Conservation (phyloP, 2,888 invertebrate genomes). For the Tubulanus polymorphus region DNA sequence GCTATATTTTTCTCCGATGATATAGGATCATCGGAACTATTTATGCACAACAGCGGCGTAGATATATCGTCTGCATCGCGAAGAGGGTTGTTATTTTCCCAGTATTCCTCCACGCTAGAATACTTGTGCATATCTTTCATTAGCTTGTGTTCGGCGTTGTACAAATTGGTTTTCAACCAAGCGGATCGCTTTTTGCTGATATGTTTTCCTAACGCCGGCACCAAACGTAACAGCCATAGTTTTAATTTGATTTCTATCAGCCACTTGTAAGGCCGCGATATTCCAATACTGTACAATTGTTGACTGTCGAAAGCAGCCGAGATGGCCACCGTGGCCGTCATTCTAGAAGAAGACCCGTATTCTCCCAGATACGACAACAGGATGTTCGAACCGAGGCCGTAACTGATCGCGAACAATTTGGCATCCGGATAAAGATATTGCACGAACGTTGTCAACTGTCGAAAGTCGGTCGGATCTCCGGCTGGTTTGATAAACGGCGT, state of each 20-base stretch:
- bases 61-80: slow-evolving; percentile 46
- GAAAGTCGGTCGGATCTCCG: slow-evolving; percentile 40
- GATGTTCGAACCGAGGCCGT: slow-evolving; percentile 35
- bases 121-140: not conserved
- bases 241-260: slow-evolving; percentile 28
- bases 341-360: slow-evolving; percentile 36
- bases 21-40: slow-evolving; percentile 43
- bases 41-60: slow-evolving; percentile 42
- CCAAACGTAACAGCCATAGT: slow-evolving; percentile 27
- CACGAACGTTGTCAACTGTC: slow-evolving; percentile 38
- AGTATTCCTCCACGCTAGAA: slow-evolving; percentile 29
- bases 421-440: slow-evolving; percentile 27
- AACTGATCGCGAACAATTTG: slow-evolving; percentile 31
- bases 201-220: slow-evolving; percentile 25
- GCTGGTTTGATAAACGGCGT: slow-evolving; percentile 37
- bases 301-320: slow-evolving; percentile 38
- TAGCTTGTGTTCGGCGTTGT: slow-evolving; percentile 19
- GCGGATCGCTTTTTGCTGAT: slow-evolving; percentile 32
- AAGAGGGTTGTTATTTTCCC: slow-evolving; percentile 44
- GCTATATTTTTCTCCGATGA: slow-evolving; percentile 30
- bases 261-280: not conserved
- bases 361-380: slow-evolving; percentile 45
- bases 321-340: slow-evolving; percentile 35
- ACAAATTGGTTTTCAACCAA: too few species aligned
- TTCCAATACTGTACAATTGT: slow-evolving; percentile 5